A percentile compares a stretch with the other conserved stretches of the same genome.
These are phyloP conservation scores for Drosophila neocordata DNA, from an alignment of 1,140 invertebrate genomes.

Conservation along the genomic window DNA sequence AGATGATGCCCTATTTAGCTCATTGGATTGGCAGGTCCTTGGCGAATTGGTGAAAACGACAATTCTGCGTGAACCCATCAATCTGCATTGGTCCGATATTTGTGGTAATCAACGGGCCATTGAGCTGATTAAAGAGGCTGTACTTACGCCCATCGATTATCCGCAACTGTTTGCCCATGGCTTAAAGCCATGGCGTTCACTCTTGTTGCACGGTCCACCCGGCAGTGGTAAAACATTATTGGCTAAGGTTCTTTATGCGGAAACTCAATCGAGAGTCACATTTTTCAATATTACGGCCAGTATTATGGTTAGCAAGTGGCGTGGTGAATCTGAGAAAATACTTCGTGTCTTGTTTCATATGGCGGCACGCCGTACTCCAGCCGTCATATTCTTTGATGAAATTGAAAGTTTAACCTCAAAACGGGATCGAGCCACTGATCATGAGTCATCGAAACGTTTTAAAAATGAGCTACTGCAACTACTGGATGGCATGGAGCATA, in stretches of 20 bases:
- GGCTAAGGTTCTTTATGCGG: conserved; percentile 93
- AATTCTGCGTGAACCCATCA: conserved; percentile 60
- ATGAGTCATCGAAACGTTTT: conserved; percentile 95
- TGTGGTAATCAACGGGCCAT: conserved; percentile 92
- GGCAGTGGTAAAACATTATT: conserved; percentile 93
- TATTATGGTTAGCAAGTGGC: conserved; percentile 95
- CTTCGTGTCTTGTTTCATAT: conserved; percentile 92
- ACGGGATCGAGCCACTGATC: conserved; percentile 88
- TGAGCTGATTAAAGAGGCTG: conserved; percentile 92
- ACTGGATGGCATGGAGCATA: conserved; percentile 91
- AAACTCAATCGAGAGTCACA: conserved; percentile 88
- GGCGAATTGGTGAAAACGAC: conserved; percentile 70
- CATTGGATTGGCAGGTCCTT: conserved; percentile 69
- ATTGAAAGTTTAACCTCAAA: conserved; percentile 94
- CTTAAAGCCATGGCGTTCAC: conserved; percentile 92
- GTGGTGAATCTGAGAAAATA: conserved; percentile 97
- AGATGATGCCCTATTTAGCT: conserved; percentile 57
- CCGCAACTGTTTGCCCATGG: conserved; percentile 92
- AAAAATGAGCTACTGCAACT: conserved; percentile 96
- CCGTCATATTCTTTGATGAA: conserved; percentile 98
- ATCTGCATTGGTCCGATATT: conserved; percentile 86
- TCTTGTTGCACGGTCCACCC: conserved; percentile 94
- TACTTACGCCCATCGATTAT: conserved; percentile 93
- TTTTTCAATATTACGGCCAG: conserved; percentile 97
- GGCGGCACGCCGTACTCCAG: conserved; percentile 95